A percentile compares a stretch with the other conserved stretches of the same genome.
phyloP scores from a whole-genome alignment of 1,140 invertebrate genomes.

The Pseudoatta argentina region DNA sequence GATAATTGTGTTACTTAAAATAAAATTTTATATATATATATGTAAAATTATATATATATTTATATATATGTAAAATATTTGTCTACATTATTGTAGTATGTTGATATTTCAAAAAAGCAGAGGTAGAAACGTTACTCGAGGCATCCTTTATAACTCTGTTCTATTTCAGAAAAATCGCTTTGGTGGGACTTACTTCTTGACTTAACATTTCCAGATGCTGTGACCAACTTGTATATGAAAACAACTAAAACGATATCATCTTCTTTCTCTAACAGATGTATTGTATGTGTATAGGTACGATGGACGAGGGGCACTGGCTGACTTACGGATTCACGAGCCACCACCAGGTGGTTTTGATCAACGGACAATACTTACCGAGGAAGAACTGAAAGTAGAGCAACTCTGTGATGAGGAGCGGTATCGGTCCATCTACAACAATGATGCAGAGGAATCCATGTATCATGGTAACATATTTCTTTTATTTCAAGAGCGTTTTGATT shows the following conservation, averaged over 20 bases:
- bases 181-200: slow-evolving; percentile 70
- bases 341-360: slow-evolving; percentile 90
- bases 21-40: neutral
- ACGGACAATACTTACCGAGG: slow-evolving; percentile 90
- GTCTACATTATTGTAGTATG: neutral
- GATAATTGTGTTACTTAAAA: slow-evolving; percentile 16
- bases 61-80: neutral
- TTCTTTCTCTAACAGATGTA: slow-evolving; percentile 76
- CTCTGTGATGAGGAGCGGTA: slow-evolving; percentile 97
- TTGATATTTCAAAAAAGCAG: neutral
- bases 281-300: slow-evolving; percentile 94
- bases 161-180: slow-evolving; percentile 76
- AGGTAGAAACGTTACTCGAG: slow-evolving; percentile 35
- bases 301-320: slow-evolving; percentile 95
- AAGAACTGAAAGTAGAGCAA: slow-evolving; percentile 94
- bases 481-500: neutral
- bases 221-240: slow-evolving; percentile 68
- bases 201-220: slow-evolving; percentile 81
- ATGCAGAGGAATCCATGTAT: slow-evolving; percentile 94
- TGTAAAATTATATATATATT: too few relatives aligned
- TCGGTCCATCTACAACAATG: slow-evolving; percentile 94
- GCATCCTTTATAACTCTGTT: slow-evolving; percentile 62
- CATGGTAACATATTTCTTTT: slow-evolving; percentile 88
- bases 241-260: slow-evolving; percentile 56
- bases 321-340: slow-evolving; percentile 91